These are phyloP conservation scores for Sclerodermus sp. DNA, from an alignment of 2,888 invertebrate species.

Conservation along the genomic window DNA sequence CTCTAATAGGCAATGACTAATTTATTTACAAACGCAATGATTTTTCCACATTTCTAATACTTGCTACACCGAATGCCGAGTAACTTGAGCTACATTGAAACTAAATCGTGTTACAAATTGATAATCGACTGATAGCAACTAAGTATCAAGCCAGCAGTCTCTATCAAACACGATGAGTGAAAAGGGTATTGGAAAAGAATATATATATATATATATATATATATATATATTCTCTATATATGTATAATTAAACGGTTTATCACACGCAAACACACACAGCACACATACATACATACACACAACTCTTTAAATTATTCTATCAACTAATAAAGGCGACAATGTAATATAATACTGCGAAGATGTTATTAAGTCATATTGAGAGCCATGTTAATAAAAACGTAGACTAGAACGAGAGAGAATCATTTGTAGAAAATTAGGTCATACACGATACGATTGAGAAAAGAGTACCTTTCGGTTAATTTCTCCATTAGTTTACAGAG, in stretches of 20 bases:
- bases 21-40: conserved; percentile 48
- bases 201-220: conserved; percentile 33
- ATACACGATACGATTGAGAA: conserved; percentile 8
- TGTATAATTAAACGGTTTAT: conserved; percentile 33
- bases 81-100: conserved; percentile 24
- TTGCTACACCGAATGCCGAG: conserved; percentile 33
- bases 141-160: conserved; percentile 48
- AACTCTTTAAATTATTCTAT: conserved; percentile 33
- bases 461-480: conserved; percentile 25
- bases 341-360: conserved; percentile 22
- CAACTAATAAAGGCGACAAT: conserved; percentile 25
- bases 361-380: conserved; percentile 16
- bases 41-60: conserved; percentile 48
- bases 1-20: conserved; percentile 44
- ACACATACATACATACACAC: too few species aligned
- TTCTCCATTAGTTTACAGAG: conserved; percentile 29
- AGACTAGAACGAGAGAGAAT: conserved; percentile 19
- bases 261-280: too few species aligned
- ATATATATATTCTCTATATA: conserved; percentile 40
- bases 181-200: conserved; percentile 46
- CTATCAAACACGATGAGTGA: conserved; percentile 27
- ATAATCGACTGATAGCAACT: conserved; percentile 54
- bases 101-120: conserved; percentile 28
- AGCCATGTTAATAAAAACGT: conserved; percentile 21
- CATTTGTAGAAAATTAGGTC: conserved; percentile 14